Conservation (phyloP, 2,113 vertebrate species). For the Boulengeromyrus knoepffleri region DNA sequence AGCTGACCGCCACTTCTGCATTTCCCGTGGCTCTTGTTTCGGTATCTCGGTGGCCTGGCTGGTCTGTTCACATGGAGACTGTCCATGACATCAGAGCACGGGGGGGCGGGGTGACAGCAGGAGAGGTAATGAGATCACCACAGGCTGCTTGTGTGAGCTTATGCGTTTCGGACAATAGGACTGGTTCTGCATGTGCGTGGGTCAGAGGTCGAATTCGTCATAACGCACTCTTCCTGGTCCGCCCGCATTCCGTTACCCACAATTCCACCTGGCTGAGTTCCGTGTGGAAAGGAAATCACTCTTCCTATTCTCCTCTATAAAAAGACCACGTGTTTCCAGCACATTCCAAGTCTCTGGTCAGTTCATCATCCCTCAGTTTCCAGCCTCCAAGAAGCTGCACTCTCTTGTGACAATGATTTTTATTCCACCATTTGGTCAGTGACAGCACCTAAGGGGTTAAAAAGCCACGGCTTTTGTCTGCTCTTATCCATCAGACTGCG, state of each 20-base stretch:
- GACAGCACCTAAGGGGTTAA: constrained; percentile 44
- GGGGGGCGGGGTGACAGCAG: background rate
- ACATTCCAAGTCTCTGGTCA: background rate
- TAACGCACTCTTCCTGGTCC: background rate
- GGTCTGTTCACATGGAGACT: background rate
- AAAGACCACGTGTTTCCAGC: background rate
- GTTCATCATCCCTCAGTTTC: background rate
- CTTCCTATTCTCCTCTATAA: background rate
- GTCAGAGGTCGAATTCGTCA: background rate
- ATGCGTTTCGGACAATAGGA: background rate
- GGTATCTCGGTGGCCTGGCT: background rate
- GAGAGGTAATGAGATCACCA: background rate
- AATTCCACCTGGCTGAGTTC: background rate
- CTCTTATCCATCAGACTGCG: constrained; percentile 25
- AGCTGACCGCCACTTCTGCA: background rate
- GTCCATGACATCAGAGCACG: background rate
- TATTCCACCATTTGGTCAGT: constrained; percentile 24
- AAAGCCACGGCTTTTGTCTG: constrained; percentile 48
- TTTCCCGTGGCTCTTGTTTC: background rate
- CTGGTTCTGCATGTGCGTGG: background rate
- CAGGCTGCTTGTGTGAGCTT: background rate
- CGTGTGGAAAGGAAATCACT: background rate
- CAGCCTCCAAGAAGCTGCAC: background rate
- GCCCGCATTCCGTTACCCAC: background rate
- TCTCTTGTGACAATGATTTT: constrained; percentile 14